These are phyloP conservation scores for Peromyscus attwateri DNA, from an alignment of 2,797 vertebrate genomes.

Conservation along the genomic window DNA sequence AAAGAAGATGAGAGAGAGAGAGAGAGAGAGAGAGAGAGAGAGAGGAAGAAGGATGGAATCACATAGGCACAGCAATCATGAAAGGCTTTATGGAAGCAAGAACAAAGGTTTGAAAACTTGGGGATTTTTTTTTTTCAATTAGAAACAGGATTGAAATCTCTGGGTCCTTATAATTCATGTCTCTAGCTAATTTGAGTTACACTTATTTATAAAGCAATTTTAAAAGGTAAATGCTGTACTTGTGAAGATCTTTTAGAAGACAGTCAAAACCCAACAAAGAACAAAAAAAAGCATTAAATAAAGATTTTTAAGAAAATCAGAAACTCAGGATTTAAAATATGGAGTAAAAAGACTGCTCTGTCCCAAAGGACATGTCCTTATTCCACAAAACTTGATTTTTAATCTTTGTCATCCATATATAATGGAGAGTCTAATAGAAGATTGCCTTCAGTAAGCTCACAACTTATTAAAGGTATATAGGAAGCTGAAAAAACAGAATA, in stretches of 20 bases:
- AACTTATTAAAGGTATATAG: not conserved
- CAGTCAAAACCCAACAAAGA: not conserved
- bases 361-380: not conserved
- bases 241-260: not conserved
- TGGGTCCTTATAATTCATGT: not conserved
- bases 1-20: not conserved
- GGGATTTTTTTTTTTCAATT: not conserved
- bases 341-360: not conserved
- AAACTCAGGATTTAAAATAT: conserved; percentile 5
- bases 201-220: not conserved
- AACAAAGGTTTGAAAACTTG: conserved; percentile 19
- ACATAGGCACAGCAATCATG: not conserved
- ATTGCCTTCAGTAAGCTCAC: not conserved
- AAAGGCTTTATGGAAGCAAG: not conserved
- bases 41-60: not conserved
- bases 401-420: not conserved
- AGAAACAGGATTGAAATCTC: not conserved
- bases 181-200: not conserved
- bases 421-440: not conserved
- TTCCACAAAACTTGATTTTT: not conserved
- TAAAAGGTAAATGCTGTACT: not conserved
- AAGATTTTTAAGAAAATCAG: conserved; percentile 31
- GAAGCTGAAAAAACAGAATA: not conserved
- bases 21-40: not conserved
- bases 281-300: not conserved